Evolutionary conservation across 1,140 invertebrate genomes (phyloP).

Genomic region (Dendrolimus kikuchii): DNA sequence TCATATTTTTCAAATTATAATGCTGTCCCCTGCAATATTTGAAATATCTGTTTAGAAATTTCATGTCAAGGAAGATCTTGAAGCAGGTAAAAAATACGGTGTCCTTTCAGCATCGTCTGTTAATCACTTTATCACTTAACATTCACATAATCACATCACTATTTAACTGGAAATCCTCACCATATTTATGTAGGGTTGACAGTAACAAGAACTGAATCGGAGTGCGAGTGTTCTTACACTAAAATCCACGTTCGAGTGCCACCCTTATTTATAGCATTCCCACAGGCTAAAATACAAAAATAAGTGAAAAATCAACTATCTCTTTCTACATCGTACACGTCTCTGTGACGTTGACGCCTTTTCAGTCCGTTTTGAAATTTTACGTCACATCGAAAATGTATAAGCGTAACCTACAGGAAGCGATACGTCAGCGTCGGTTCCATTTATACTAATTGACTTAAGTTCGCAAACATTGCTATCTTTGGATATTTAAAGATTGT

Average conservation of each 20-base stretch:
- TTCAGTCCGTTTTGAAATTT: slow-evolving; percentile 18
- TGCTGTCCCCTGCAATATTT: no score
- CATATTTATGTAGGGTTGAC: slow-evolving; percentile 48
- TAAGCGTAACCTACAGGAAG: slow-evolving; percentile 17
- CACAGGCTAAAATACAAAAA: slow-evolving; percentile 54
- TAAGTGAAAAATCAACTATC: slow-evolving; percentile 58
- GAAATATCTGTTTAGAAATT: no score
- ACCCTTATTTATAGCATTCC: slow-evolving; percentile 69
- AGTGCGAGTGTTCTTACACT: slow-evolving; percentile 70
- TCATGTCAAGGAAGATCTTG: no score
- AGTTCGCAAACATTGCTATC: no score
- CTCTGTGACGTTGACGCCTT: slow-evolving; percentile 29
- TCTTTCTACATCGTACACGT: slow-evolving; percentile 35
- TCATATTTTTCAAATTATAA: no score
- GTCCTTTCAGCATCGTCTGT: not conserved
- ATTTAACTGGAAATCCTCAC: slow-evolving; percentile 38
- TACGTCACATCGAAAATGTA: slow-evolving; percentile 36
- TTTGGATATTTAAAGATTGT: not conserved
- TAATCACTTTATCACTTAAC: slow-evolving; percentile 3
- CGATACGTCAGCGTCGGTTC: slow-evolving; percentile 12
- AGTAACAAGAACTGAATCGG: slow-evolving; percentile 68
- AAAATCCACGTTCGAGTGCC: slow-evolving; percentile 44
- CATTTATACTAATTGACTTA: slow-evolving; percentile 8
- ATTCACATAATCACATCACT: slow-evolving; percentile 15
- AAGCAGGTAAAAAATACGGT: not conserved